A percentile compares a stretch with the other conserved stretches of the same genome.
Conservation (phyloP, 2,888 invertebrate species). For the Dasypogon diadema region DNA sequence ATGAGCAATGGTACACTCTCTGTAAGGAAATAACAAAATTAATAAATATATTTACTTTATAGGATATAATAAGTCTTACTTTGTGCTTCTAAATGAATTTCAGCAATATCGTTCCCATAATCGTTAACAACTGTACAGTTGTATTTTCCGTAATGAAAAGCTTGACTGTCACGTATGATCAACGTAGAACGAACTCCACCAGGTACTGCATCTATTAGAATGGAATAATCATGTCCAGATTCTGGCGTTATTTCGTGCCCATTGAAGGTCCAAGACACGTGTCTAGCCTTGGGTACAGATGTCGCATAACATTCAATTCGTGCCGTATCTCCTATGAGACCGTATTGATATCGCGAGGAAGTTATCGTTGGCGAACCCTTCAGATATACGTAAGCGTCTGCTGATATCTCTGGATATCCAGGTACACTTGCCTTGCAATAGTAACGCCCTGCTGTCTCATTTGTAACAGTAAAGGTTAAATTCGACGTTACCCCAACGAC, state of each 20-base stretch:
- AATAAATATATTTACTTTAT: no score
- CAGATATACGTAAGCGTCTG: slow-evolving; percentile 83
- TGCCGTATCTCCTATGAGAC: slow-evolving; percentile 82
- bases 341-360: slow-evolving; percentile 85
- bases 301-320: slow-evolving; percentile 90
- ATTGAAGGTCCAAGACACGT: slow-evolving; percentile 88
- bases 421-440: slow-evolving; percentile 89
- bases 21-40: no score
- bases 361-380: slow-evolving; percentile 86
- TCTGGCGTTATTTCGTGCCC: slow-evolving; percentile 83
- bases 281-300: slow-evolving; percentile 89
- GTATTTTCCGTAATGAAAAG: slow-evolving; percentile 90
- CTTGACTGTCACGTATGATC: slow-evolving; percentile 86
- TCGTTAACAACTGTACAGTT: slow-evolving; percentile 94
- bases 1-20: slow-evolving; percentile 83
- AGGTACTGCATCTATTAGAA: slow-evolving; percentile 79
- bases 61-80: slow-evolving; percentile 75
- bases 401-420: slow-evolving; percentile 87
- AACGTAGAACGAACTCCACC: slow-evolving; percentile 91
- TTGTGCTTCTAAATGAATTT: slow-evolving; percentile 86
- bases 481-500: slow-evolving; percentile 83
- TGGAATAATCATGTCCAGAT: slow-evolving; percentile 79
- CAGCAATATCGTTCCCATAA: slow-evolving; percentile 87
- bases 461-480: slow-evolving; percentile 81
- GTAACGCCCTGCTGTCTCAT: slow-evolving; percentile 87